These are phyloP conservation scores for Drosophila sp. DNA, from an alignment of 1,140 invertebrate genomes.

Conservation along the genomic window DNA sequence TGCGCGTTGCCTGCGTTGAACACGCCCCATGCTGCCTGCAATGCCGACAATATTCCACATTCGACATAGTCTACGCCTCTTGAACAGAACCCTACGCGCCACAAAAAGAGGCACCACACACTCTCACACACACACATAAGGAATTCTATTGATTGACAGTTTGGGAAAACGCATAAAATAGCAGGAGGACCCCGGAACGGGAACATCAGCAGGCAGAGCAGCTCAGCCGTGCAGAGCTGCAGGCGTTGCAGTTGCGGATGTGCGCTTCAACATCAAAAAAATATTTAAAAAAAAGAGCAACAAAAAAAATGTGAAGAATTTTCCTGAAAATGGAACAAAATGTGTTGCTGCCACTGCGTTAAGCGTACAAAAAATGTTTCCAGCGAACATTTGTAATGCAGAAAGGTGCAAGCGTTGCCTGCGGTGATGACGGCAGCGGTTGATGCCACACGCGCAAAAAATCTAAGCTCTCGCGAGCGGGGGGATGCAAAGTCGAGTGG, in stretches of 20 bases:
- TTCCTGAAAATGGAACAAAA: constrained; percentile 30
- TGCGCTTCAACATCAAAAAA: constrained; percentile 40
- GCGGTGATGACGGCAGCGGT: constrained; percentile 50
- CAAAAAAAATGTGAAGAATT: constrained; percentile 37
- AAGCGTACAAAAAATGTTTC: constrained; percentile 43
- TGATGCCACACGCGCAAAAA: not conserved
- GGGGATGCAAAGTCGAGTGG: not conserved
- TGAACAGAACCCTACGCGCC: constrained; percentile 5
- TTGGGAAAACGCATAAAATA: constrained; percentile 79
- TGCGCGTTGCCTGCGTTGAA: constrained; percentile 7
- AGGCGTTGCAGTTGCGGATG: constrained; percentile 79
- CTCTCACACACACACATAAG: constrained; percentile 28
- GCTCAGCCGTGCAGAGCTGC: constrained; percentile 65
- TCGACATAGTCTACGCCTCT: constrained; percentile 19
- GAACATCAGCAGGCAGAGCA: constrained; percentile 34
- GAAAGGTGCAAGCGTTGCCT: constrained; percentile 71
- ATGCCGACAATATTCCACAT: constrained; percentile 43
- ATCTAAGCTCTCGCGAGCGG: no score
- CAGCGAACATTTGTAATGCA: constrained; percentile 75
- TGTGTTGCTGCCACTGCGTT: constrained; percentile 1
- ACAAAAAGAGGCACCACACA: constrained; percentile 52
- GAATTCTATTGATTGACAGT: constrained; percentile 83
- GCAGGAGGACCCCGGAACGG: constrained; percentile 37
- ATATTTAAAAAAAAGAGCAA: not conserved
- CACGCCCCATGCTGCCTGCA: constrained; percentile 36